A percentile compares a stretch with the other conserved stretches of the same genome.
Conservation (phyloP, 2,797 vertebrate genomes). For the Myotis vivesi region DNA sequence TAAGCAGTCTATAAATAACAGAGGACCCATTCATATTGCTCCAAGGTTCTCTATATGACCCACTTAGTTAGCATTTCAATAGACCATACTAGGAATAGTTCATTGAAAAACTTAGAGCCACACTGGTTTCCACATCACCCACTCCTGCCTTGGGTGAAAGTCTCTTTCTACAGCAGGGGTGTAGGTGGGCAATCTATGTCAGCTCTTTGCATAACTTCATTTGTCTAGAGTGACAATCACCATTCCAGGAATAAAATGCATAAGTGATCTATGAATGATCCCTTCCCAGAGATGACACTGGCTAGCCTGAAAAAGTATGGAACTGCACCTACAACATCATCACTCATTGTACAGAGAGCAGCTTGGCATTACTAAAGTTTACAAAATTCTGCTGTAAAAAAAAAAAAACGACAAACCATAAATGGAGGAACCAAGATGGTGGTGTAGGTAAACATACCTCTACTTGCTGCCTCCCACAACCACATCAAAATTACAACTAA, state of each 20-base stretch:
- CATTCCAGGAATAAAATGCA: background rate
- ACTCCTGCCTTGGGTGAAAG: background rate
- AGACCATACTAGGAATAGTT: background rate
- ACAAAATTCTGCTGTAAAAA: conserved; percentile 38
- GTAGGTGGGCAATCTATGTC: background rate
- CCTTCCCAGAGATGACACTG: conserved; percentile 11
- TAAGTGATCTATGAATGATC: background rate
- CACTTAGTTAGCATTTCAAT: conserved; percentile 13
- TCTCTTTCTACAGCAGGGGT: background rate
- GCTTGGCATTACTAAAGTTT: conserved; percentile 34
- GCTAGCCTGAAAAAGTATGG: conserved; percentile 29
- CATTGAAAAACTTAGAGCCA: background rate
- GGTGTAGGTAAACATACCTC: too few species aligned
- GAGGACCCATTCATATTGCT: background rate
- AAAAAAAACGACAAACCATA: background rate
- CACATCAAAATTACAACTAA: too few species aligned
- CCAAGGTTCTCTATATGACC: background rate
- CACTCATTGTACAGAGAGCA: background rate
- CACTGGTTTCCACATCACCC: background rate
- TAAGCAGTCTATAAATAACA: conserved; percentile 39
- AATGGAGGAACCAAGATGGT: too few species aligned
- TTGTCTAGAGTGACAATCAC: background rate
- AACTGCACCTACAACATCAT: background rate
- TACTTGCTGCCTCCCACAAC: too few species aligned
- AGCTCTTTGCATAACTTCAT: background rate